These are phyloP conservation scores for Pseudomyrmex dendroicus DNA, from an alignment of 1,140 invertebrate genomes.

Conservation along the genomic window DNA sequence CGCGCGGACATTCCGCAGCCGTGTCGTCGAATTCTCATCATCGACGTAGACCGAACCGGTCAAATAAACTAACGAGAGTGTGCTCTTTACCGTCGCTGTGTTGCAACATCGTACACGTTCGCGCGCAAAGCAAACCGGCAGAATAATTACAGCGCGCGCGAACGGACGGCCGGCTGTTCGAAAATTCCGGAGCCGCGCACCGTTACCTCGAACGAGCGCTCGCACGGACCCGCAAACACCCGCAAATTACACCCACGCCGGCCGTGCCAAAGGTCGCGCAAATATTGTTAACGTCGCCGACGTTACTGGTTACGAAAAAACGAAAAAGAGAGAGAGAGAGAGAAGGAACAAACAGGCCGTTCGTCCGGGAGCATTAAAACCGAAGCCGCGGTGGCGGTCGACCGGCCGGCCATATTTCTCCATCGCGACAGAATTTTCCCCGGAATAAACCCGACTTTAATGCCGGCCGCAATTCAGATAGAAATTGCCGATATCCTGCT, in stretches of 20 bases:
- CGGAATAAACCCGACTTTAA: constrained; percentile 53
- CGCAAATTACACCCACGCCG: constrained; percentile 34
- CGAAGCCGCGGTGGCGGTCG: constrained; percentile 15
- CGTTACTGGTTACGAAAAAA: neutral
- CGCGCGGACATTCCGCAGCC: constrained; percentile 12
- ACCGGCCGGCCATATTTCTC: constrained; percentile 32
- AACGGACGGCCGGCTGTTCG: constrained; percentile 29
- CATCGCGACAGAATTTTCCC: constrained; percentile 40
- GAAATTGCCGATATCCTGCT: constrained; percentile 50
- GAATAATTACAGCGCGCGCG: constrained; percentile 53
- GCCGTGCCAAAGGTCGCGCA: constrained; percentile 40
- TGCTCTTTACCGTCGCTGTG: constrained; percentile 15
- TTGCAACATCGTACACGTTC: constrained; percentile 37
- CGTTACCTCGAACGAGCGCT: constrained; percentile 42
- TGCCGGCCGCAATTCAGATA: constrained; percentile 39
- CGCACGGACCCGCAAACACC: neutral
- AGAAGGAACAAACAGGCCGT: constrained; percentile 4
- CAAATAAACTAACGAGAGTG: constrained; percentile 47
- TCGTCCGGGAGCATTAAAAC: constrained; percentile 40
- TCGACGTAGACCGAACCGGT: constrained; percentile 8
- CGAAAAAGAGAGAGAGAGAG: neutral
- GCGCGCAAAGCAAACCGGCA: constrained; percentile 19
- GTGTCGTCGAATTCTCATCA: constrained; percentile 9
- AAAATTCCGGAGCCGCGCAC: constrained; percentile 42
- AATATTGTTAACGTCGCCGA: constrained; percentile 54